Percentiles rank a stretch among this genome's conserved stretches.
Conservation (phyloP, 1,140 invertebrate species). For the Apis laboriosa region DNA sequence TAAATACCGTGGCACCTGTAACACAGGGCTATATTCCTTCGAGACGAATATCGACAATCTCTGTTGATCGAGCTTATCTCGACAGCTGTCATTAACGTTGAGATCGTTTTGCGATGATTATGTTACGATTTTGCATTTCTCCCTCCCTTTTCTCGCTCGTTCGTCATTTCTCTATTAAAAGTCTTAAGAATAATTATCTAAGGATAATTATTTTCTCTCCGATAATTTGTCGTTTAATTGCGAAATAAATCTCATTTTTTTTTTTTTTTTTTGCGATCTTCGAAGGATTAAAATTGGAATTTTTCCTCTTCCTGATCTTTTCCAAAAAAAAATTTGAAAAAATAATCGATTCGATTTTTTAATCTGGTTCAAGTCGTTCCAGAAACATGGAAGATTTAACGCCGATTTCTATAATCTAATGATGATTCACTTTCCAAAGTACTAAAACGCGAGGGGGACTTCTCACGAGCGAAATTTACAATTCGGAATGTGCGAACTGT, state of each 20-base stretch:
- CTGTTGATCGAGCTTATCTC: too few relatives aligned
- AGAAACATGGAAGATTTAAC: neutral
- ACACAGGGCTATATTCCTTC: constrained; percentile 11
- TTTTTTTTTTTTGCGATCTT: too few relatives aligned
- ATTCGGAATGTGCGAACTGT: constrained; percentile 7
- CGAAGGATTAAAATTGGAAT: too few relatives aligned
- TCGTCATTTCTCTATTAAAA: too few relatives aligned
- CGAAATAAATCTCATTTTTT: too few relatives aligned
- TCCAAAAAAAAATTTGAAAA: too few relatives aligned
- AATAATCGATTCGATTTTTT: too few relatives aligned
- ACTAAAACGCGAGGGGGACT: neutral
- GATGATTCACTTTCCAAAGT: neutral
- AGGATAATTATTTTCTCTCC: too few relatives aligned
- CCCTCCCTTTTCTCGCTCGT: neutral
- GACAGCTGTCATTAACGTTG: constrained; percentile 53
- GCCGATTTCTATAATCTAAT: neutral
- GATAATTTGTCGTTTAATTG: too few relatives aligned
- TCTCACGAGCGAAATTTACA: neutral
- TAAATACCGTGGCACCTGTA: constrained; percentile 1
- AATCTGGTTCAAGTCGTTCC: too few relatives aligned
- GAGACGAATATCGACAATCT: constrained; percentile 50
- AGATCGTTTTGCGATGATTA: constrained; percentile 52
- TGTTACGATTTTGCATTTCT: constrained; percentile 55
- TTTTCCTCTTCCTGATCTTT: too few relatives aligned
- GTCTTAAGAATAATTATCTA: too few relatives aligned